Percentiles rank a stretch among this genome's conserved stretches.
Conservation (phyloP, 2,113 vertebrate species). For the Phocoena phocoena region DNA sequence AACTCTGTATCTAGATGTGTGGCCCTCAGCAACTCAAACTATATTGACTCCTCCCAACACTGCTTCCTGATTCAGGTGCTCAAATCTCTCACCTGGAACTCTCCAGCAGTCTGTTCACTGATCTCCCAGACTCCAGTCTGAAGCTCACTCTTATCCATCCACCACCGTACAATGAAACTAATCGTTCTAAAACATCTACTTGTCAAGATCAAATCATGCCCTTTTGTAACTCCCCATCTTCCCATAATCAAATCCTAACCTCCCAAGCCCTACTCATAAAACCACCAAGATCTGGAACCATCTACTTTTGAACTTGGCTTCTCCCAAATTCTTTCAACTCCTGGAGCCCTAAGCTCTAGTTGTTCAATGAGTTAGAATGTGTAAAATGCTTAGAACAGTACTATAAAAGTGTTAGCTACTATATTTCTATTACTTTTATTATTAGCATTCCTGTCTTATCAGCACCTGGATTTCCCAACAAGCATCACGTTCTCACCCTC, state of each 20-base stretch:
- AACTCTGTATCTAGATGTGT: background rate
- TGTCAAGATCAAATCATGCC: background rate
- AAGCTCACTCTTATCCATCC: accelerated
- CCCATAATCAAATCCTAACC: background rate
- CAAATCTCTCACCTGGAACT: background rate
- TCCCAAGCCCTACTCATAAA: background rate
- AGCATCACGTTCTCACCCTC: background rate
- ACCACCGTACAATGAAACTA: background rate
- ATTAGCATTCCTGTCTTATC: background rate
- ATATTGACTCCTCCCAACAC: background rate
- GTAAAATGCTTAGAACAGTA: background rate
- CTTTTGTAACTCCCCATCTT: background rate
- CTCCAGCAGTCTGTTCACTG: background rate
- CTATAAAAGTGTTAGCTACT: background rate
- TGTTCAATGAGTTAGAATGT: background rate
- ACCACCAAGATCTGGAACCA: background rate
- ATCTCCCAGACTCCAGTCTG: background rate
- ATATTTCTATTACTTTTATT: background rate
- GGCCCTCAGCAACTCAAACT: background rate
- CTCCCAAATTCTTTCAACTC: background rate
- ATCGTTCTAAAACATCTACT: background rate
- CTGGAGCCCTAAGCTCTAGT: background rate
- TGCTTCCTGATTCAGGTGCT: background rate
- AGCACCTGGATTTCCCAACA: background rate
- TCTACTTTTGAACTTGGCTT: background rate